Conservation (phyloP, 2,113 vertebrate genomes). For the Chloroceryle aenea region DNA sequence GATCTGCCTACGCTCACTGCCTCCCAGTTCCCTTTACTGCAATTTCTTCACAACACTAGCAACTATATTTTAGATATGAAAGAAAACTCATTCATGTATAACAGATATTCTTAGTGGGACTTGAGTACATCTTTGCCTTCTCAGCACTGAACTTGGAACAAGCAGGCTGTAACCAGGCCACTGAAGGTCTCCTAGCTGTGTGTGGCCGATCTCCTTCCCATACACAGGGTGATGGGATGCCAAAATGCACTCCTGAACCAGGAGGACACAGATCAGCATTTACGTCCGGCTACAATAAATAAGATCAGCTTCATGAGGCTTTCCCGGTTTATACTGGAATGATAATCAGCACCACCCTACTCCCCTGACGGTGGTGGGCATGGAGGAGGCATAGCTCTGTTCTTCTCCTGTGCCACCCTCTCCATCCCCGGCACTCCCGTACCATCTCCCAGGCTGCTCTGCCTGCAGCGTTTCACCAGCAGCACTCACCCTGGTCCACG, state of each 20-base stretch:
- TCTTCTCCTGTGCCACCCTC: neutral
- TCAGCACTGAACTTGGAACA: fast-evolving
- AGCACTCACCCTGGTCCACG: neutral
- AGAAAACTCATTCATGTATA: neutral
- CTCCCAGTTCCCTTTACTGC: neutral
- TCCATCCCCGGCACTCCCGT: neutral
- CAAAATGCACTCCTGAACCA: neutral
- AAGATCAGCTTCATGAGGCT: neutral
- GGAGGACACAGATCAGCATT: neutral
- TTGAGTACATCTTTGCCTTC: neutral
- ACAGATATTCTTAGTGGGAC: neutral
- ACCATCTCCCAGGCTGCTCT: neutral
- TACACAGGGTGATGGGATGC: fast-evolving
- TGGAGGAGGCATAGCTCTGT: neutral
- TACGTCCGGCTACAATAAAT: neutral
- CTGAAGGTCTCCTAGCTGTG: neutral
- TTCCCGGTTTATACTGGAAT: neutral
- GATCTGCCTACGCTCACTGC: neutral
- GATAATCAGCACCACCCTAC: neutral
- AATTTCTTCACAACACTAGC: neutral
- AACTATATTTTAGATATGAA: neutral
- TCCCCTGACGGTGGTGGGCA: fast-evolving
- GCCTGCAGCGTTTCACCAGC: fast-evolving
- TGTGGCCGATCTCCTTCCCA: neutral
- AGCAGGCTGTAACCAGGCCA: neutral